Evolutionary conservation across 1,140 invertebrate species (phyloP).

Genomic region (Dendroctonus ponderosae): DNA sequence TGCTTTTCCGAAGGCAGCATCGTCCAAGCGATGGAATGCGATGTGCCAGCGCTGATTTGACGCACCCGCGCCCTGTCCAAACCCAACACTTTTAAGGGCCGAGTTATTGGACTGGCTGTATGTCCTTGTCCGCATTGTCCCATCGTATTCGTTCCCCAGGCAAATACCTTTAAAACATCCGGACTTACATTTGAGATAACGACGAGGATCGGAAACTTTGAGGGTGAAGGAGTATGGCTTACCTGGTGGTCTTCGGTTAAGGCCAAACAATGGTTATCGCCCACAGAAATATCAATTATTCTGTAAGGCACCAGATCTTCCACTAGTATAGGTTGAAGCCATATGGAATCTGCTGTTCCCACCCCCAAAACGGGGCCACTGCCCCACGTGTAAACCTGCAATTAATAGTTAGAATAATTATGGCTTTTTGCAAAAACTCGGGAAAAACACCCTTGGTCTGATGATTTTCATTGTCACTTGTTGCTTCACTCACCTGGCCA

Average conservation of each 20-base stretch:
- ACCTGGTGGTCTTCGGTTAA: conserved; percentile 55
- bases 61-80: conserved; percentile 61
- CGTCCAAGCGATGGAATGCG: conserved; percentile 70
- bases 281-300: conserved; percentile 56
- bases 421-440: too few relatives aligned
- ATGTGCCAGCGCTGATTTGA: conserved; percentile 64
- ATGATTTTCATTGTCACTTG: too few relatives aligned
- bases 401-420: too few relatives aligned
- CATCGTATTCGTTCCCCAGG: conserved; percentile 71
- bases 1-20: conserved; percentile 58
- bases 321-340: conserved; percentile 54
- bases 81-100: conserved; percentile 62
- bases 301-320: conserved; percentile 49
- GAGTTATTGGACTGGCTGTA: conserved; percentile 61
- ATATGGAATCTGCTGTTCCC: conserved; percentile 58
- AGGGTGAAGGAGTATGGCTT: conserved; percentile 1
- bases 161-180: conserved; percentile 47
- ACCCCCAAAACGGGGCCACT: conserved; percentile 60
- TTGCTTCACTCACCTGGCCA: conserved; percentile 54
- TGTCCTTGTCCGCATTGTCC: conserved; percentile 72
- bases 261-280: conserved; percentile 63
- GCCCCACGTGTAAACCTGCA: conserved; percentile 66
- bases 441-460: too few relatives aligned
- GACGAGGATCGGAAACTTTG: too few relatives aligned
- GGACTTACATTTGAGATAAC: too few relatives aligned